Conservation (phyloP, 2,113 vertebrate species). For the Orycteropus afer region DNA sequence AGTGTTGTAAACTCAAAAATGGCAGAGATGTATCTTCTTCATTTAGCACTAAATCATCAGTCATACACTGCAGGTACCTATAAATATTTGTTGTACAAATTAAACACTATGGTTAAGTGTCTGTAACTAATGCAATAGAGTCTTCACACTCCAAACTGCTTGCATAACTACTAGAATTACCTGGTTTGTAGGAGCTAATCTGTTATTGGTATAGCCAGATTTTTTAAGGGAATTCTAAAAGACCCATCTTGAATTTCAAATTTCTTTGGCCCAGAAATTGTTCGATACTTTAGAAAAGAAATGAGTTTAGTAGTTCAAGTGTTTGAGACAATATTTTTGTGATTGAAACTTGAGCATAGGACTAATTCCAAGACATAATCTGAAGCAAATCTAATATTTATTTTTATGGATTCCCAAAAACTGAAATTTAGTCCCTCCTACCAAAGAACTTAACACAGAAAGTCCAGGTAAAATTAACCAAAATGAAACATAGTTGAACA, state of each 20-base stretch:
- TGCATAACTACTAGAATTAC: background rate
- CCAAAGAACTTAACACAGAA: background rate
- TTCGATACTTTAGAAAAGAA: conserved; percentile 32
- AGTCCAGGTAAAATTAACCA: conserved; percentile 14
- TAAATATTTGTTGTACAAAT: too few relatives aligned
- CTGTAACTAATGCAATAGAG: background rate
- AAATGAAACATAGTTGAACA: background rate
- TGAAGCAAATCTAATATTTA: background rate
- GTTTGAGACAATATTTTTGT: background rate
- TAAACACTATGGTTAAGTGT: too few relatives aligned
- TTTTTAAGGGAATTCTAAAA: conserved; percentile 46
- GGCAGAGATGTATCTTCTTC: background rate
- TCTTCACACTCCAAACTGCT: background rate
- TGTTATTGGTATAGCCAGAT: background rate
- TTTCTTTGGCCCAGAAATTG: background rate
- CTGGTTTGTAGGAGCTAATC: background rate
- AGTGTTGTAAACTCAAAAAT: background rate
- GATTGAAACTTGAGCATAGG: background rate
- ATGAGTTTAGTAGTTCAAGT: background rate
- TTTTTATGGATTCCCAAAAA: background rate
- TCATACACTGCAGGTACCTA: background rate
- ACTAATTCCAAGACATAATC: background rate
- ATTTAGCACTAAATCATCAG: background rate
- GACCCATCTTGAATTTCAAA: background rate
- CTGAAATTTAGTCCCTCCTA: background rate